Percentiles rank a stretch among this genome's conserved stretches.
Conservation (phyloP, 2,113 vertebrate species). For the Coryphaenoides rupestris region DNA sequence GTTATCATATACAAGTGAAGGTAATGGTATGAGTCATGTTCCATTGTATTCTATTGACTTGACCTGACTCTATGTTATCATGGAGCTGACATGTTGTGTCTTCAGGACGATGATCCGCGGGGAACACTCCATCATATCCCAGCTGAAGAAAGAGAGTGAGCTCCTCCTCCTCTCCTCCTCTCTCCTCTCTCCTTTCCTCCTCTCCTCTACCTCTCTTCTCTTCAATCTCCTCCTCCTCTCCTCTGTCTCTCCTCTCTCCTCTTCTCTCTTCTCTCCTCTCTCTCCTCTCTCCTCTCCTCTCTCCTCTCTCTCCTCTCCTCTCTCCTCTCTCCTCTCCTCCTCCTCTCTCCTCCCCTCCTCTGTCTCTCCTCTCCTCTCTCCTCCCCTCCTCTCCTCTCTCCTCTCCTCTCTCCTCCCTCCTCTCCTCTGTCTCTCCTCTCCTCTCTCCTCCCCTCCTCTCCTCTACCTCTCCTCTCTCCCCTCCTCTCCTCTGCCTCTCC, state of each 20-base stretch:
- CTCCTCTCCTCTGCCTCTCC: background rate
- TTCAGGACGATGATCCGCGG: conserved; percentile 93
- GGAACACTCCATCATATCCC: conserved; percentile 90
- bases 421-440: background rate
- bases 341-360: too few species aligned
- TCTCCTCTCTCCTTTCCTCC: background rate
- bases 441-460: background rate
- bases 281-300: background rate
- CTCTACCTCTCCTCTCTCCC: background rate
- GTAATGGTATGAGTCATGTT: too few species aligned
- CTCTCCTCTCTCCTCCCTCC: too few species aligned
- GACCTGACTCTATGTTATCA: background rate
- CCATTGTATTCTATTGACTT: too few species aligned
- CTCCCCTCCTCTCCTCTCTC: too few species aligned
- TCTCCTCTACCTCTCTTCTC: too few species aligned
- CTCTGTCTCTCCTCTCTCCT: background rate
- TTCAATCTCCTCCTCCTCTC: too few species aligned
- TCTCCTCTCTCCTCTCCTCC: too few species aligned
- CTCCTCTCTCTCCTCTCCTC: too few species aligned
- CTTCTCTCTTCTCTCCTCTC: too few species aligned
- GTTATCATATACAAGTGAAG: too few species aligned
- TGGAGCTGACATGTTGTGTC: conserved; percentile 6
- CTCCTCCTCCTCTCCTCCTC: background rate
- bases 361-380: too few species aligned
- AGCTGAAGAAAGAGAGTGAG: conserved; percentile 87